Evolutionary conservation across 2,888 invertebrate genomes (phyloP).

Genomic region (Drosophila borealis): DNA sequence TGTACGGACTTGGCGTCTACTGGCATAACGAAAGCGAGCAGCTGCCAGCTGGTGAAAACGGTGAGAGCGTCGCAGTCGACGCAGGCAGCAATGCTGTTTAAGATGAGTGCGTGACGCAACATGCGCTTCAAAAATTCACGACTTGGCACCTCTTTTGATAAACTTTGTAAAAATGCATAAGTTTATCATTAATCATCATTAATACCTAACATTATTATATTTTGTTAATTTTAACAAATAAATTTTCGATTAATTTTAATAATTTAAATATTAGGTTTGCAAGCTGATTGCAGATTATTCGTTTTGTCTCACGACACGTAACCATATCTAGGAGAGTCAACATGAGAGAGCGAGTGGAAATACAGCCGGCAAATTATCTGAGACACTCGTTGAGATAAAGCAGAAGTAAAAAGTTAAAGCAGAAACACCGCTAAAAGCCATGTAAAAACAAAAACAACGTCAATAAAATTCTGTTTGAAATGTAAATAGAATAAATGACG

Average conservation of each 20-base stretch:
- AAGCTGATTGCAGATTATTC: not conserved
- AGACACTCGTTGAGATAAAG: constrained; percentile 41
- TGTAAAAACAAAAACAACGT: constrained; percentile 74
- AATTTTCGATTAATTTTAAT: not conserved
- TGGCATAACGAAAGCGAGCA: constrained; percentile 54
- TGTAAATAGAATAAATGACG: constrained; percentile 44
- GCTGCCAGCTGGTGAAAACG: constrained; percentile 30
- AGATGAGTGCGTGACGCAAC: constrained; percentile 42
- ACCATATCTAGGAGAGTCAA: constrained; percentile 37
- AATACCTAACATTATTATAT: too few relatives aligned
- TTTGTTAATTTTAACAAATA: not conserved
- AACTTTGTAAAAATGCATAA: not conserved
- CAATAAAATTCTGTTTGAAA: constrained; percentile 44
- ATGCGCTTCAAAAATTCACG: constrained; percentile 16
- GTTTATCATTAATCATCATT: not conserved
- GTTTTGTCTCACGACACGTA: constrained; percentile 35
- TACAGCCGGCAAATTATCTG: constrained; percentile 59
- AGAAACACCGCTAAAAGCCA: constrained; percentile 63
- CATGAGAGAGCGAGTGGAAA: constrained; percentile 21
- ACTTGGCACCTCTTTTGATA: not conserved
- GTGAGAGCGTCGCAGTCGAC: constrained; percentile 19
- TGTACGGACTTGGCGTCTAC: constrained; percentile 68
- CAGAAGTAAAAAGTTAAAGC: constrained; percentile 47
- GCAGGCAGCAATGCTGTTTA: constrained; percentile 10
- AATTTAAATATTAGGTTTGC: not conserved